Evolutionary conservation across 2,888 invertebrate genomes (phyloP).

Genomic region (Myopa tessellatipennis): DNA sequence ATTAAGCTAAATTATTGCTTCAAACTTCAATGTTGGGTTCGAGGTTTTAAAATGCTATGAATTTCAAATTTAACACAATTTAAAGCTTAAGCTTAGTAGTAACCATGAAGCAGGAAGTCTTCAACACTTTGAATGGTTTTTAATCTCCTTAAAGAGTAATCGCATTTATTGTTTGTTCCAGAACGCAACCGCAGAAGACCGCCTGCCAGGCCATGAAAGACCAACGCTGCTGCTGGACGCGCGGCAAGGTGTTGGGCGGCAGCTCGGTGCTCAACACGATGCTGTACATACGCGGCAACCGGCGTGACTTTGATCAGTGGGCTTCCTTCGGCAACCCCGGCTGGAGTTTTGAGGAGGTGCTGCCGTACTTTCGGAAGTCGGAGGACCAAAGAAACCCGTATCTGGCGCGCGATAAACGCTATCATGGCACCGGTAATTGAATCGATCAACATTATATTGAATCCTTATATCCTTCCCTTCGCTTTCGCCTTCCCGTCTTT

Average conservation of each 20-base stretch:
- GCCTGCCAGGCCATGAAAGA: slow-evolving; percentile 90
- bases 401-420: slow-evolving; percentile 77
- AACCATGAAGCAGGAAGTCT: too few relatives aligned
- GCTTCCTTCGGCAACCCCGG: slow-evolving; percentile 85
- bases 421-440: slow-evolving; percentile 77
- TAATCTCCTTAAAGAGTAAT: not conserved
- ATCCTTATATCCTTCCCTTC: not conserved
- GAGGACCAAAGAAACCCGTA: slow-evolving; percentile 91
- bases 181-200: slow-evolving; percentile 84
- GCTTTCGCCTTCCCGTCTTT: not conserved
- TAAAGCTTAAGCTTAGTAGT: too few relatives aligned
- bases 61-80: too few relatives aligned
- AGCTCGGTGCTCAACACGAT: slow-evolving; percentile 90
- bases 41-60: too few relatives aligned
- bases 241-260: slow-evolving; percentile 90
- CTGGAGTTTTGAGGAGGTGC: slow-evolving; percentile 85
- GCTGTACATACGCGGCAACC: slow-evolving; percentile 91
- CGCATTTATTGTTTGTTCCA: slow-evolving; percentile 63
- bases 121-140: too few relatives aligned
- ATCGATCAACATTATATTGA: not conserved
- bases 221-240: slow-evolving; percentile 87
- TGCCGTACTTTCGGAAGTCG: slow-evolving; percentile 88
- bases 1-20: too few relatives aligned
- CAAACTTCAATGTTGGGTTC: too few relatives aligned
- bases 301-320: slow-evolving; percentile 89